Evolutionary conservation across 2,888 invertebrate species (phyloP), one percentile per base, ranked within the genome.

Genomic region (Ptychoptera contaminata): DNA sequence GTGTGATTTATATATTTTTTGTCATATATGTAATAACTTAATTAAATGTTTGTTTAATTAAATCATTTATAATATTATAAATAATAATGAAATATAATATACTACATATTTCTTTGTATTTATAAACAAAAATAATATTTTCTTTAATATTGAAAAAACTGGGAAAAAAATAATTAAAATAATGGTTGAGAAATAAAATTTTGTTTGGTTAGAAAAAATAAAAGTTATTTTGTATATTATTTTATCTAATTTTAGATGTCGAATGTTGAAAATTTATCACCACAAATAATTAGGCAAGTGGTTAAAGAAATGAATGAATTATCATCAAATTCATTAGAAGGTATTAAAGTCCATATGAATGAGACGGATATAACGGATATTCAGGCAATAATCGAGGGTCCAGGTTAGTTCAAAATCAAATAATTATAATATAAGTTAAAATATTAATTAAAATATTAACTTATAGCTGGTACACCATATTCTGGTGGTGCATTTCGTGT

Each of bases 281-380:
- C 94, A 50, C 92, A 93, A 72, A 85, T 83, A 50, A 82, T 92
- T 47, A 71, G 88, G 50, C 79, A 84, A 57, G 84, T 94, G 52
- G 78, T 82, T 53, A 85, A 83, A 60, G 93, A 94, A 69, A 76
- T 94, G 72, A 82, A 82, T 56, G 82, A 82, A 53, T 71, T 96
- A 58, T 77, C 79, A 47, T 76, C 77, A 51, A 75, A 77, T 56
- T 87, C 93, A 51, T 87, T 90, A 45, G 90, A 94, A 70, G 94
- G 93, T 52, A 82, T 94, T 52, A 82, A 86, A 70, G 78, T 93
- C 54, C 73, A 79, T 62, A 73, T 90, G 50, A 91, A 91, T 58
- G 93, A 93, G 53, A 82, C 88, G 60, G 92, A 96, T 67, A 80
- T 96, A 48, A 90, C 92, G 37, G 90, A 93, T 64, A 88, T 94